Conservation (phyloP, 2,888 invertebrate species). For the Charanyca ferruginea region DNA sequence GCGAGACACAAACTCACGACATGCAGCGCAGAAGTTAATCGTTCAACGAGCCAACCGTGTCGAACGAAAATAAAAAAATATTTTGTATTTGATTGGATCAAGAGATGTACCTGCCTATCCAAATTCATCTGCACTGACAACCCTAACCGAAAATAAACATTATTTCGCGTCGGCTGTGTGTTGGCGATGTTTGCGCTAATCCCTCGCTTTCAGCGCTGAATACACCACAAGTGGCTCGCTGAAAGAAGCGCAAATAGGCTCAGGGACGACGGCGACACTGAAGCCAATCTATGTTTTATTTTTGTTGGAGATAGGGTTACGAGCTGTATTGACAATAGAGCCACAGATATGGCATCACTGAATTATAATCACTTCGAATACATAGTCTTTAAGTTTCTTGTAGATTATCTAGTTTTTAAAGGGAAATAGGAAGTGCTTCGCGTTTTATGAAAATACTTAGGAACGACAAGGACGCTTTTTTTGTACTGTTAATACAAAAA, state of each 20-base stretch:
- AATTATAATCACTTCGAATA: neutral
- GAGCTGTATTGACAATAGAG: neutral
- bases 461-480: no score
- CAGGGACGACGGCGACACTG: slow-evolving; percentile 9
- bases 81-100: no score
- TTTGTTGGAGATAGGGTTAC: slow-evolving; percentile 17
- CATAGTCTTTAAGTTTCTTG: neutral
- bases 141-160: slow-evolving; percentile 58
- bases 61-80: no score
- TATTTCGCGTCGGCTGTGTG: slow-evolving; percentile 43
- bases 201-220: slow-evolving; percentile 59
- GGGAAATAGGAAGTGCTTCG: neutral
- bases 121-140: slow-evolving; percentile 14
- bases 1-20: no score
- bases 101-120: no score
- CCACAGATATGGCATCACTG: neutral
- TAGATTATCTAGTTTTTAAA: neutral
- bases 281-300: slow-evolving; percentile 23
- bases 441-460: neutral
- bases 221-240: slow-evolving; percentile 46
- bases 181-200: slow-evolving; percentile 57
- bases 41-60: no score
- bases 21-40: no score
- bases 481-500: no score
- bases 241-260: slow-evolving; percentile 62